phyloP scores from a whole-genome alignment of 2,888 invertebrate genomes.

The Erpobdella octoculata region DNA sequence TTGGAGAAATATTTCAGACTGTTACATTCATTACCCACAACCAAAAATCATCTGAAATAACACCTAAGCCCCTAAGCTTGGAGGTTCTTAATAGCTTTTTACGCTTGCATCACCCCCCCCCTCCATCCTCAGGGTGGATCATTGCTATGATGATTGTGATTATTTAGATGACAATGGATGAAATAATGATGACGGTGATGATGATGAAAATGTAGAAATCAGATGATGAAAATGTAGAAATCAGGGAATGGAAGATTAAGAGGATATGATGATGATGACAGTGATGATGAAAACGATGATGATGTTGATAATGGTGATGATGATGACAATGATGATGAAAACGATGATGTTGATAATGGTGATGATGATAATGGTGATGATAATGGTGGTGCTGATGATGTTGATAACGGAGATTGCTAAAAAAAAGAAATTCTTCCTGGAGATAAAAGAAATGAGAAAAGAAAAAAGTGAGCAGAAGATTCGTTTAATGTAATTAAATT shows the following conservation, averaged over 20 bases:
- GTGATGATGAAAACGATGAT: not conserved
- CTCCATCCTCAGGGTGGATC: not conserved
- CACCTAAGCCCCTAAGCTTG: no score
- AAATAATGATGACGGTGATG: not conserved
- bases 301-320: not conserved
- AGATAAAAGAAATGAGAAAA: not conserved
- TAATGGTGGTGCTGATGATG: constrained; percentile 6
- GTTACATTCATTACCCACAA: no score
- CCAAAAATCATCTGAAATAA: no score
- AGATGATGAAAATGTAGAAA: not conserved
- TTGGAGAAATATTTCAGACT: not conserved
- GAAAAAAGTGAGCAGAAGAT: no score
- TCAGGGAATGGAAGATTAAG: no score
- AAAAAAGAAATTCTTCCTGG: not conserved
- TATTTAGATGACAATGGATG: not conserved
- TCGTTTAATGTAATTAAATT: no score
- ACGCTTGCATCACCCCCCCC: not conserved
- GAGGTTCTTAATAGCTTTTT: no score
- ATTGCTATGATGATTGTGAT: not conserved
- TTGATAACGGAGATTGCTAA: not conserved
- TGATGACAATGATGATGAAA: not conserved
- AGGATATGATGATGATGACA: not conserved
- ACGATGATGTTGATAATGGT: constrained; percentile 4
- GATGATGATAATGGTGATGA: constrained; percentile 6
- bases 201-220: not conserved